A percentile compares a stretch with the other conserved stretches of the same genome.
Conservation (phyloP, 2,797 vertebrate species). For the Micropoecilia bifurca region DNA sequence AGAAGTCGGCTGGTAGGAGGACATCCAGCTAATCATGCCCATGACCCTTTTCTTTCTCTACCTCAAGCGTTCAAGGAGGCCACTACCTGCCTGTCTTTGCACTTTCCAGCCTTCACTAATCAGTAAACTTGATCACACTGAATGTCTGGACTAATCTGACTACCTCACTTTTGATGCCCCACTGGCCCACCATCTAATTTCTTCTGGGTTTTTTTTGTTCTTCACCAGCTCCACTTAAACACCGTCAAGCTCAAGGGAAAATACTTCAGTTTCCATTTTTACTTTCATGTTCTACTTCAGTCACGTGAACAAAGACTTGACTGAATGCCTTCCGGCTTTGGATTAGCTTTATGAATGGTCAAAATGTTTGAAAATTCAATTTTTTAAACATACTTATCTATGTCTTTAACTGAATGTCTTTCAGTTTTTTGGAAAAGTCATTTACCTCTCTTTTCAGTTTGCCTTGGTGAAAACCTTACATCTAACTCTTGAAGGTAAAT, state of each 20-base stretch:
- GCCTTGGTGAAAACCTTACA: neutral
- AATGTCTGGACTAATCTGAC: conserved; percentile 13
- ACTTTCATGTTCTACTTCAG: conserved; percentile 8
- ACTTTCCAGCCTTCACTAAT: conserved; percentile 4
- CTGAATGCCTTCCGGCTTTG: conserved; percentile 11
- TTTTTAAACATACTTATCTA: neutral
- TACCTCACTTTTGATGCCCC: neutral
- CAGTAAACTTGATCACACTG: conserved; percentile 16
- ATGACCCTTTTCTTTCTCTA: conserved; percentile 35
- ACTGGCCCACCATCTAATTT: neutral
- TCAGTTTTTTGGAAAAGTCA: no score
- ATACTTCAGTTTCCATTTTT: conserved; percentile 16
- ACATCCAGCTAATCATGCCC: conserved; percentile 53
- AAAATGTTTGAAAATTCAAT: conserved; percentile 7
- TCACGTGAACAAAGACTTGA: neutral
- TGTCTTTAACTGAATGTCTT: conserved; percentile 32
- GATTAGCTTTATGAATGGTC: conserved; percentile 2
- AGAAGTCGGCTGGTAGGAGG: conserved; percentile 35
- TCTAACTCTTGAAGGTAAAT: neutral
- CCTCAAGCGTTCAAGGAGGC: conserved; percentile 14
- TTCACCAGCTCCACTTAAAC: neutral
- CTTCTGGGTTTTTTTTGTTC: neutral
- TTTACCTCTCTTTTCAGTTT: neutral
- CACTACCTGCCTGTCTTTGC: conserved; percentile 29
- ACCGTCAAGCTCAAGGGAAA: neutral